Base-by-base conservation (phyloP, 2,888 invertebrate genomes). In the Nesidiocoris tenuis region DNA sequence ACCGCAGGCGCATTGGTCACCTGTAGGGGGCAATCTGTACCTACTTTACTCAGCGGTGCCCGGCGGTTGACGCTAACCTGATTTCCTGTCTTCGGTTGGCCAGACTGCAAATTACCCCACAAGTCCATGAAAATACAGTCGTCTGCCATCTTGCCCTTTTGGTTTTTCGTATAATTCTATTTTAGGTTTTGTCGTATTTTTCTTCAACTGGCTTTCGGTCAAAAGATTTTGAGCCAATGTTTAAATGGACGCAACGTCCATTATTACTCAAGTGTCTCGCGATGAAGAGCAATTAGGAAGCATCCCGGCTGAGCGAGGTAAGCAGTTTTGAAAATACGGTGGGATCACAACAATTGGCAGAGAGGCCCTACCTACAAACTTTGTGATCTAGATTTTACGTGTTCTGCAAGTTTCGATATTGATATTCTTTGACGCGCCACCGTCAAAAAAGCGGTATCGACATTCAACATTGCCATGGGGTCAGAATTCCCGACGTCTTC, bases 211-310 rank as follows among this genome's bases (percentile, higher is more conserved):
- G 61, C 63, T 61, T 63, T 72, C 72, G 61, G 63, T 63, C 24
- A 72, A 21, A 61, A 59, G 57, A 25, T 72, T 61, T 61, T 72
- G 76, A 74, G 84, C 87, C 87, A 88, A 90, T 90, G 90, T 89
- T 88, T 88, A 88, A 91, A 95, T 95, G 96, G 96, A 96, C 94
- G 94, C 94, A 91, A 93, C 95, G 93, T 96, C 95, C 92, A 95
- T 96, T 89, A 96, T 96, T 87, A 95, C 95, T 87, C 95, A 95
- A 91, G 96, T 95, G 90, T 93, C 93, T 88, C 92, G 95, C 89
- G 95, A 96, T 91, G 95, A 95, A 90, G 95, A 95, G 87, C 92
- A 93, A 88, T 89, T 94, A 87, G 94, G 92, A 88, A 93, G 91
- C 88, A 92, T 91, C 89, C 89, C 91, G 86, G 88, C 91, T 88